These are phyloP conservation scores for Meda fulgida DNA, from an alignment of 2,797 vertebrate genomes.

Conservation along the genomic window DNA sequence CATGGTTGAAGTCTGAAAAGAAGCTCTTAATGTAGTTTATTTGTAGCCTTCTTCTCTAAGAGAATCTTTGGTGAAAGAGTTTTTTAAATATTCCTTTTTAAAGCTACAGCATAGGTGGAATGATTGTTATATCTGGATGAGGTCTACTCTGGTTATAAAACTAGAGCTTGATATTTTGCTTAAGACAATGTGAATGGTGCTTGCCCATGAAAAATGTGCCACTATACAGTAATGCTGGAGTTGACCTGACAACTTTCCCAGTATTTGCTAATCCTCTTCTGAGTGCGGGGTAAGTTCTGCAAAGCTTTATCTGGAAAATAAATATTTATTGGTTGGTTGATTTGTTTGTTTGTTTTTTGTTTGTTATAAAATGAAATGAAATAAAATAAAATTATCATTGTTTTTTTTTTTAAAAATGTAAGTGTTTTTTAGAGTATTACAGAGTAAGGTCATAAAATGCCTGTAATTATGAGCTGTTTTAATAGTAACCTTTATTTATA, in stretches of 20 bases:
- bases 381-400: not conserved
- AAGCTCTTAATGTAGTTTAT: conserved; percentile 21
- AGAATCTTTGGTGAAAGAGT: not conserved
- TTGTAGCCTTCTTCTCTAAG: not conserved
- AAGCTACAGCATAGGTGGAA: not conserved
- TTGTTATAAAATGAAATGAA: not conserved
- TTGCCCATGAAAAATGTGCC: no score
- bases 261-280: not conserved
- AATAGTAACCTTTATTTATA: no score
- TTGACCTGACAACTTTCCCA: not conserved
- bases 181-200: not conserved
- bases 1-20: conserved; percentile 25
- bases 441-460: not conserved
- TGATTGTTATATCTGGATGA: not conserved
- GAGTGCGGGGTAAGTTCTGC: not conserved
- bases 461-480: not conserved
- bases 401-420: no score
- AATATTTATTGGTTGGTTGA: not conserved
- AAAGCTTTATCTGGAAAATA: not conserved
- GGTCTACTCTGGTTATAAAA: not conserved
- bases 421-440: not conserved
- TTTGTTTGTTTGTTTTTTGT: not conserved
- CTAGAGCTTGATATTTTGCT: not conserved
- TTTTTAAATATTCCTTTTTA: not conserved
- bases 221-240: not conserved